phyloP scores from a whole-genome alignment of 1,140 invertebrate genomes.

The Drosophila ohnishii region DNA sequence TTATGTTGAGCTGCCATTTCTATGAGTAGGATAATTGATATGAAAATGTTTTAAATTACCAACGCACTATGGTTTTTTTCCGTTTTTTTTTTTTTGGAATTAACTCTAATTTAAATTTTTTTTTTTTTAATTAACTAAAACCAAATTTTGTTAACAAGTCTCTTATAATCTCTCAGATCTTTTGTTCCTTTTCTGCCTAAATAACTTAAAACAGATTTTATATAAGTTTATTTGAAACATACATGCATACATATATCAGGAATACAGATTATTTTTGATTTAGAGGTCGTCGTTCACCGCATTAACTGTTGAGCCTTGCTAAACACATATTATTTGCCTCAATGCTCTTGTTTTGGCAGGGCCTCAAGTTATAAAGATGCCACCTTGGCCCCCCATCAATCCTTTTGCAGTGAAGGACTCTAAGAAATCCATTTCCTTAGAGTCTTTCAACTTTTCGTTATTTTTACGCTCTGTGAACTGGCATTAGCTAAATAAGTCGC shows the following conservation, averaged over 20 bases:
- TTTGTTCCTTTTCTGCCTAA: too few species aligned
- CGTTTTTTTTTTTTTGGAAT: too few species aligned
- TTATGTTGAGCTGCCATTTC: too few species aligned
- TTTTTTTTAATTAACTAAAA: too few species aligned
- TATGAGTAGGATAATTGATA: too few species aligned
- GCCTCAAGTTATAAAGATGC: neutral
- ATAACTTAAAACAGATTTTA: too few species aligned
- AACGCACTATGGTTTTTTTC: too few species aligned
- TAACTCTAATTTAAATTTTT: too few species aligned
- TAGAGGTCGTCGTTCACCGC: neutral
- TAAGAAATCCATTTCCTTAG: neutral
- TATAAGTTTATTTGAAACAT: too few species aligned
- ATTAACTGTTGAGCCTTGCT: neutral
- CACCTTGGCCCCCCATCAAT: neutral
- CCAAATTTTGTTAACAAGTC: too few species aligned
- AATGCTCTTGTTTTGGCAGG: neutral
- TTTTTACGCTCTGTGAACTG: constrained; percentile 1
- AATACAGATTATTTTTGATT: neutral
- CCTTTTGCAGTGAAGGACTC: neutral
- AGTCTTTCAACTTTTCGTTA: constrained; percentile 6
- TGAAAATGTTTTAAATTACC: too few species aligned
- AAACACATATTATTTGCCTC: neutral
- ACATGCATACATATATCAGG: neutral
- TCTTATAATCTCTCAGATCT: too few species aligned
- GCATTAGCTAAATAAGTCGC: constrained; percentile 1